Evolutionary conservation across 2,797 vertebrate genomes (phyloP).

Genomic region (Enoplosus armatus): DNA sequence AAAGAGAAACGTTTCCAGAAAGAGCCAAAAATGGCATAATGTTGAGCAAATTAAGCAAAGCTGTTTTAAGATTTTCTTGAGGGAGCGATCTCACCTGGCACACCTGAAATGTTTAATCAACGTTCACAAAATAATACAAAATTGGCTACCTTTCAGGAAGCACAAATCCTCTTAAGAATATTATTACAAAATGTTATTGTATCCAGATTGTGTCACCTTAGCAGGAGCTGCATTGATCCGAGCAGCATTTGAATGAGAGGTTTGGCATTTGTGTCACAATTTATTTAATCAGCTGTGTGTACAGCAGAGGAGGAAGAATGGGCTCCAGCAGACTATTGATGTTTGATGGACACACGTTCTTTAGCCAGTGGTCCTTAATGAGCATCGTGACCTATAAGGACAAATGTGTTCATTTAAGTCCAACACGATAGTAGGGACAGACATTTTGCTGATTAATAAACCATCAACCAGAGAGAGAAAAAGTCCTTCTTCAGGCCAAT

Average conservation of each 20-base stretch:
- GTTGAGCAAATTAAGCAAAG: slow-evolving; percentile 34
- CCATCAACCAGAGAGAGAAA: slow-evolving; percentile 1
- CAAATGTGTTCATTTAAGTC: slow-evolving; percentile 32
- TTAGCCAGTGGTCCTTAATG: slow-evolving; percentile 47
- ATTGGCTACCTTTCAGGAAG: neutral
- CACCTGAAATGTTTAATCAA: slow-evolving; percentile 3
- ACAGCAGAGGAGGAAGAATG: slow-evolving; percentile 32
- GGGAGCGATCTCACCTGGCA: neutral
- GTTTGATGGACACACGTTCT: slow-evolving; percentile 55
- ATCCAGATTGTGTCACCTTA: slow-evolving; percentile 18
- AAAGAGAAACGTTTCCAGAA: slow-evolving; percentile 21
- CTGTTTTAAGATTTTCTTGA: neutral
- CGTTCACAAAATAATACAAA: slow-evolving; percentile 14
- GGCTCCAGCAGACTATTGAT: slow-evolving; percentile 33
- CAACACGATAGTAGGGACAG: neutral
- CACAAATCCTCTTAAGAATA: neutral
- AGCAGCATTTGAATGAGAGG: slow-evolving; percentile 29
- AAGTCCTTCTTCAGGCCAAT: neutral
- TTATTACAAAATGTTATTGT: slow-evolving; percentile 23
- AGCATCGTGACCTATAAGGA: slow-evolving; percentile 56
- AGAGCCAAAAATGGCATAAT: neutral
- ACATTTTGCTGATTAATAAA: slow-evolving; percentile 31
- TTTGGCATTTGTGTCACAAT: slow-evolving; percentile 51
- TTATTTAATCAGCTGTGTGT: slow-evolving; percentile 49
- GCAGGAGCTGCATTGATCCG: slow-evolving; percentile 17